Evolutionary conservation across 2,797 vertebrate genomes (phyloP).

Genomic region (Channallabes apus): DNA sequence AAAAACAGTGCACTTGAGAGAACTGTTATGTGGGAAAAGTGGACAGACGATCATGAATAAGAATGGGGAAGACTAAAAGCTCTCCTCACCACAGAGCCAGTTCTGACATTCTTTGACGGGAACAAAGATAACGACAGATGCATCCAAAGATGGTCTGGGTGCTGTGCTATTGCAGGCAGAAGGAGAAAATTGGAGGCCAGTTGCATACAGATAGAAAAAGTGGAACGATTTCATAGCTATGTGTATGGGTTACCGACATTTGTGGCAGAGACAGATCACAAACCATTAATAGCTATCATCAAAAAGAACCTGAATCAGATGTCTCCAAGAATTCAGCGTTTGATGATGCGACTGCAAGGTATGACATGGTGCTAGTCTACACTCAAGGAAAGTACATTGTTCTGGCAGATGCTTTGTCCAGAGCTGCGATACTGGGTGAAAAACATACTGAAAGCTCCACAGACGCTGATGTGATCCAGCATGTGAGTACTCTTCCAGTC

Average conservation of each 20-base stretch:
- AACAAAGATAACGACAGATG: background rate
- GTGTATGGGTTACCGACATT: background rate
- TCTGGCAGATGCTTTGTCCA: no score
- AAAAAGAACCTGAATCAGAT: no score
- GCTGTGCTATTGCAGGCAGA: slow-evolving; percentile 8
- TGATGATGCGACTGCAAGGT: no score
- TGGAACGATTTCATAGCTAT: background rate
- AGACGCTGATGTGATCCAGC: background rate
- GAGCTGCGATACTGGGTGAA: background rate
- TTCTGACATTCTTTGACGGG: background rate
- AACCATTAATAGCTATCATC: no score
- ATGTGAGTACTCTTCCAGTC: slow-evolving; percentile 19
- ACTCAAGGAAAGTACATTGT: no score
- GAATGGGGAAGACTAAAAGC: background rate
- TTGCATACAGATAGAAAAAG: slow-evolving; percentile 1
- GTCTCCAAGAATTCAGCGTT: no score
- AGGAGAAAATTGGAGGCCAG: slow-evolving; percentile 1
- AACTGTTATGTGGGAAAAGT: background rate
- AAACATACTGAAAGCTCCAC: background rate
- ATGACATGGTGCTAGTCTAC: no score
- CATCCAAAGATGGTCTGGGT: slow-evolving; percentile 4
- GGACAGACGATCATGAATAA: slow-evolving; percentile 13
- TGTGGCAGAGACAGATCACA: no score
- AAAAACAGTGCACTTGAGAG: slow-evolving; percentile 40
- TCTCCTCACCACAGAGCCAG: background rate